Base-by-base conservation (phyloP, 1,140 invertebrate genomes). In the Ceratitis capitata region DNA sequence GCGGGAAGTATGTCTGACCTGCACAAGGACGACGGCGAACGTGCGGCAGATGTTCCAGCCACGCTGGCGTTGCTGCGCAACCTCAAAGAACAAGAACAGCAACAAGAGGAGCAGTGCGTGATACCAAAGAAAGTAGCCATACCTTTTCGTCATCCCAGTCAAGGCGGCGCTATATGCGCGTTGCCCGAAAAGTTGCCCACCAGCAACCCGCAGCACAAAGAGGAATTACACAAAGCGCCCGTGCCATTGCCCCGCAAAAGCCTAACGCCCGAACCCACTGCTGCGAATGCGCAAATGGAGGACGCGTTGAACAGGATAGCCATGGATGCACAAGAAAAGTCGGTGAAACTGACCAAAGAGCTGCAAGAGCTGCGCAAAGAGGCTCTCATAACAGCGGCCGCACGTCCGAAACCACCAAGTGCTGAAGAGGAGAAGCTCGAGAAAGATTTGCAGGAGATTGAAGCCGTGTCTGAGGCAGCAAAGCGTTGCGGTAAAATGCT, bases 321-420 rank as follows among this genome's bases (percentile, higher is more conserved):
- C 14, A 92, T 93, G 88, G 93, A 94, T 92, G 93, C 93, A 47
- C 93, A 94, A 91, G 93, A 94, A 88, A 93, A 93, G 61, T 94
- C 92, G 88, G 93, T 94, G 74, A 93, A 93, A 84, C 88, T 94
- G 58, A 93, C 92, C n/a, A 91, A 93, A 85, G 92, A 93, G 56
- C 89, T 93, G 61, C 88, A 93, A 85, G 91, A 89, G 82, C 78
- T 90, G 26, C 87, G 87, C 47, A 91, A 91, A 85, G 90, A 92
- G 87, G 90, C 90, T 0, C n/a, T 91, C 16, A 90, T 91, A 0
- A 91, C 89, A 9, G n/a, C n/a, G n/a, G 87, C 88, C 0, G 87
- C 90, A 0, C 82, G 89, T 0, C 88, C 90, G 10, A 91, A 89
- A 35, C n/a, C 88, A 2, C 85, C 83, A 23, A 69, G 29, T 35